These are phyloP conservation scores for Sussaba pulchella DNA, from an alignment of 2,888 invertebrate species.

Conservation along the genomic window DNA sequence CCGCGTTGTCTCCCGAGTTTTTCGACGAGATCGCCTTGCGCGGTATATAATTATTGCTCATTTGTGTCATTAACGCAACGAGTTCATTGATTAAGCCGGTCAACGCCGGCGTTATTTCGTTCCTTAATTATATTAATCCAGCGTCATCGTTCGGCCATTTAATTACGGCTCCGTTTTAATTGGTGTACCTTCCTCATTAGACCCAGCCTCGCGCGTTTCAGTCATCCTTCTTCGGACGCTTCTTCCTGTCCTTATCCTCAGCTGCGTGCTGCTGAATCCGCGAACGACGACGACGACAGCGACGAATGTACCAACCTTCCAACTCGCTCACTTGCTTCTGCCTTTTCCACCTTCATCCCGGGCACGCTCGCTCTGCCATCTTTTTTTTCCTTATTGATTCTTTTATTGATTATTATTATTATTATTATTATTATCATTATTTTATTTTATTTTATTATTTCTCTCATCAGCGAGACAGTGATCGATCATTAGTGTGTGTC, in stretches of 20 bases:
- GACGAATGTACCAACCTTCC: slow-evolving; percentile 24
- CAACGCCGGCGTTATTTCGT: slow-evolving; percentile 74
- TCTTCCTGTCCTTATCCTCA: slow-evolving; percentile 36
- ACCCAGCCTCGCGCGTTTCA: slow-evolving; percentile 58
- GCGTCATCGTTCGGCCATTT: slow-evolving; percentile 75
- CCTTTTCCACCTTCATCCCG: background rate
- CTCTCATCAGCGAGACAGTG: slow-evolving; percentile 67
- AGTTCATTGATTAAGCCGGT: slow-evolving; percentile 76
- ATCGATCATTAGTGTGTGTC: background rate
- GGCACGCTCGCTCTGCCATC: slow-evolving; percentile 14
- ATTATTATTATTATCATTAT: slow-evolving; percentile 34
- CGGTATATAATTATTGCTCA: slow-evolving; percentile 72
- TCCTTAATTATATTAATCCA: slow-evolving; percentile 77
- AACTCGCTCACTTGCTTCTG: too few relatives aligned
- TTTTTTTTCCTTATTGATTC: slow-evolving; percentile 42
- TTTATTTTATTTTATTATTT: too few relatives aligned
- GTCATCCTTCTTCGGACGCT: slow-evolving; percentile 25
- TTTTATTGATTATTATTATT: background rate
- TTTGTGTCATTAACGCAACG: slow-evolving; percentile 73
- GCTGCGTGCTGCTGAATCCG: slow-evolving; percentile 25
- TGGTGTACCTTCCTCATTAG: slow-evolving; percentile 77
- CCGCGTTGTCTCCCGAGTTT: slow-evolving; percentile 13
- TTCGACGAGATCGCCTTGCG: slow-evolving; percentile 8
- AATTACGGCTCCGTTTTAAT: slow-evolving; percentile 78
- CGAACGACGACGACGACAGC: slow-evolving; percentile 30